phyloP scores from a whole-genome alignment of 2,888 invertebrate genomes.

The Spodoptera exigua region DNA sequence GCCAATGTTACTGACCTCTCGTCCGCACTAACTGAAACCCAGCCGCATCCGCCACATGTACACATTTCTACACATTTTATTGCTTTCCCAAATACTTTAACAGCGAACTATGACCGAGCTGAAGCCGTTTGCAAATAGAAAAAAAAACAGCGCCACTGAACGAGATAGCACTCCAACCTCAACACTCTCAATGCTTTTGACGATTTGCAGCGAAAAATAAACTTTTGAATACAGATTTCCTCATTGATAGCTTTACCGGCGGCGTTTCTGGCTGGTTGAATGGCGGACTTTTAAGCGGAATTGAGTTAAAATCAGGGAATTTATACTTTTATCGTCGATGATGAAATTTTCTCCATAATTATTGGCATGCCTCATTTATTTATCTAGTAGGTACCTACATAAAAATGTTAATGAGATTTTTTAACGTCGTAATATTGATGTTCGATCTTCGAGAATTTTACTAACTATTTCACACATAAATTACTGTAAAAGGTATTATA shows the following conservation, averaged over 20 bases:
- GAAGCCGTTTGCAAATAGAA: neutral
- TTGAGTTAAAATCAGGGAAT: neutral
- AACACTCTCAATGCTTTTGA: neutral
- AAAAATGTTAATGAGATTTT: too few relatives aligned
- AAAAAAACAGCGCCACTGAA: neutral
- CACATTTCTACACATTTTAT: slow-evolving; percentile 31
- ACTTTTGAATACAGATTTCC: neutral
- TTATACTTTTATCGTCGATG: neutral
- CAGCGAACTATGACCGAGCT: neutral
- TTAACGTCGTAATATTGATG: too few relatives aligned
- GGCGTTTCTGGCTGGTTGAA: neutral
- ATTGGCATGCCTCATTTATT: too few relatives aligned
- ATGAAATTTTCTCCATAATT: too few relatives aligned
- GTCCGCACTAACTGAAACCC: slow-evolving; percentile 37
- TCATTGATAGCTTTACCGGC: slow-evolving; percentile 1
- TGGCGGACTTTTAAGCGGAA: neutral
- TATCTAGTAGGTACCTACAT: too few relatives aligned
- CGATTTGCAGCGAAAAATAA: neutral
- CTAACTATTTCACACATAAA: too few relatives aligned
- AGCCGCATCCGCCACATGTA: slow-evolving; percentile 25
- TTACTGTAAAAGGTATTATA: too few relatives aligned
- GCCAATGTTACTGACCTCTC: slow-evolving; percentile 42
- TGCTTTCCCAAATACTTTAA: slow-evolving; percentile 18
- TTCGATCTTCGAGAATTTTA: too few relatives aligned
- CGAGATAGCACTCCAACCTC: neutral